These are phyloP conservation scores for Tamias sibiricus DNA, from an alignment of 2,113 vertebrate genomes.

Conservation along the genomic window DNA sequence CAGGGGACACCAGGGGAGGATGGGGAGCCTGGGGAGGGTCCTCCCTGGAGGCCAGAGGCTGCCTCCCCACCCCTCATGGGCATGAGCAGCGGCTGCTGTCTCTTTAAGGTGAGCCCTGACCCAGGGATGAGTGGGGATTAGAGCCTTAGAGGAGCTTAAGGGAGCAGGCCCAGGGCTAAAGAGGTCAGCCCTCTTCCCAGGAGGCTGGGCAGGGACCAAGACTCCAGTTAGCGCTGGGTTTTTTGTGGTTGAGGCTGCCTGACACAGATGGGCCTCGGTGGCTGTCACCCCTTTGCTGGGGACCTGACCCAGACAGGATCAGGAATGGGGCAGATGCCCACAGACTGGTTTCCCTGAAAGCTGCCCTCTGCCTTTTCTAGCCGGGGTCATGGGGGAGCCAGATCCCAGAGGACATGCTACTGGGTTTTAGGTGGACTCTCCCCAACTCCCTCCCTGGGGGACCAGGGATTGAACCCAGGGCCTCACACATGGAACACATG, in stretches of 20 bases:
- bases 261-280: neutral
- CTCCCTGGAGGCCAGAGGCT: neutral
- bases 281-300: neutral
- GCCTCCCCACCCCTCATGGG: neutral
- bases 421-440: neutral
- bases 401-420: fast-evolving
- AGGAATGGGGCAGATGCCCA: neutral
- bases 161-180: neutral
- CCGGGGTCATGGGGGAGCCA: neutral
- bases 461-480: no score
- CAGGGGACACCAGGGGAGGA: neutral
- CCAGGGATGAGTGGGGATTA: slow-evolving; percentile 7
- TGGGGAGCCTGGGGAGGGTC: neutral
- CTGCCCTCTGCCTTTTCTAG: neutral
- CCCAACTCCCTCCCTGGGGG: neutral
- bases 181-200: neutral
- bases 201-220: neutral
- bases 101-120: slow-evolving; percentile 39
- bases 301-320: neutral
- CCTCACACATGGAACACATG: no score
- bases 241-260: neutral
- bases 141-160: slow-evolving; percentile 51
- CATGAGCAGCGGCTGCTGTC: neutral
- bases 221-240: neutral
- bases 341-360: no score